Conservation (phyloP, 2,888 invertebrate genomes). For the Heliconius hortense region DNA sequence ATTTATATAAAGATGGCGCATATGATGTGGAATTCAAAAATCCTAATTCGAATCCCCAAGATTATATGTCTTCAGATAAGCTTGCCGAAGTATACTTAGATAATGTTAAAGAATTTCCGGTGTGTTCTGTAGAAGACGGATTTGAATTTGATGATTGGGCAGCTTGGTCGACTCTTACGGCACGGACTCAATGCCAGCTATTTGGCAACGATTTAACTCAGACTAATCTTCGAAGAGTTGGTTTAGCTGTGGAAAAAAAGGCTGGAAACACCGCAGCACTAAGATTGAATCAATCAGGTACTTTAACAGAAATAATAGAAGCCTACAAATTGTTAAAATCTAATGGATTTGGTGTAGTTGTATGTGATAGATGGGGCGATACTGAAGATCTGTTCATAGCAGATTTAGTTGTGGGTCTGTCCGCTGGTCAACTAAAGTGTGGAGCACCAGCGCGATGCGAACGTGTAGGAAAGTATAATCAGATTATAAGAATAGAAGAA, state of each 20-base stretch:
- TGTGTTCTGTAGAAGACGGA: constrained; percentile 97
- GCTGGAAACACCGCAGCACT: constrained; percentile 96
- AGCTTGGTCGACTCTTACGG: constrained; percentile 92
- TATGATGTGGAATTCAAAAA: constrained; percentile 99
- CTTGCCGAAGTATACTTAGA: constrained; percentile 93
- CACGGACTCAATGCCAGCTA: constrained; percentile 87
- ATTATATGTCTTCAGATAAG: constrained; percentile 91
- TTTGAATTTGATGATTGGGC: constrained; percentile 99
- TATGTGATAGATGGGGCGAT: constrained; percentile 90
- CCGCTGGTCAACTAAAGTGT: constrained; percentile 98
- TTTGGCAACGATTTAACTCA: constrained; percentile 98
- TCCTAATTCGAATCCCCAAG: constrained; percentile 91
- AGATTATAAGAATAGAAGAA: constrained; percentile 98
- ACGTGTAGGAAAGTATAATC: constrained; percentile 98
- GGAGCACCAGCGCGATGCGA: constrained; percentile 98
- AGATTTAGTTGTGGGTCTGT: constrained; percentile 97
- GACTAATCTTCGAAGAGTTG: constrained; percentile 92
- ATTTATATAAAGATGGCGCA: constrained; percentile 91
- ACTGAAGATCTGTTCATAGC: constrained; percentile 99
- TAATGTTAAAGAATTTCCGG: constrained; percentile 93
- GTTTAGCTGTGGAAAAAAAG: constrained; percentile 95
- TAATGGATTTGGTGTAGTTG: constrained; percentile 92
- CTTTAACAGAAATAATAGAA: constrained; percentile 97
- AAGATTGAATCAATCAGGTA: constrained; percentile 98
- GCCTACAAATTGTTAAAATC: constrained; percentile 96